Evolutionary conservation across 1,140 invertebrate species (phyloP), one percentile per base, ranked within the genome.

Genomic region (Holcopasites calliopsidis): DNA sequence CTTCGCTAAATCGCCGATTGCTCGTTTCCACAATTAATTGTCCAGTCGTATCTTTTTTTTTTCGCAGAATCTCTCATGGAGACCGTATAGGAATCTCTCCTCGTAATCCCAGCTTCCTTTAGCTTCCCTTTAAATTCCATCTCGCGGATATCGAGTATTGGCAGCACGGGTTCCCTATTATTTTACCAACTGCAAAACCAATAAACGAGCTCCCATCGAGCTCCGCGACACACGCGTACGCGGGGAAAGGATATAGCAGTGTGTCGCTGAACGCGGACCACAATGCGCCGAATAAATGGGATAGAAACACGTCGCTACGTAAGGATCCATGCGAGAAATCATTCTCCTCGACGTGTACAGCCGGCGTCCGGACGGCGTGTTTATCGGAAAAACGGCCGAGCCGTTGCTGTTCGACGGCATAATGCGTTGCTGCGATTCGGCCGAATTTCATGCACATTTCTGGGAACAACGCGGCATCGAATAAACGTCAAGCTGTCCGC

Each of bases 301-400:
- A 79, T 50, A 79, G 80, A 82, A 82, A 70, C 79, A 61, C 70
- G 74, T 62, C 62, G 60, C 58, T n/a, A 13, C 68, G 47, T 73
- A 44, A 74, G 81, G 80, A 82, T 83, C 82, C 81, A 44, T 42
- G 70, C 52, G 62, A 38, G 26, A 70, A 81, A 82, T 83, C 81
- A 82, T 83, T 71, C 72, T 79, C 80, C 62, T 74, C 71, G 81
- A 78, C 69, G 70, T 54, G 50, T 70, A 64, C 31, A 57, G 66
- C 62, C 66, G 64, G 58, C 40, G n/a, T n/a, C 4, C 44, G 44
- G 44, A 23, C 33, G 47, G 23, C 31, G 66, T 40, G 65, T 82
- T 76, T 82, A 81, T 69, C 73, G 73, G 54, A 26, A 50, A 58
- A 60, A 50, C 33, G 31, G 13, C 47, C 54, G 26, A 28, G 40